Evolutionary conservation across 2,888 invertebrate species (phyloP).

Genomic region (Lamellibrachia satsuma): DNA sequence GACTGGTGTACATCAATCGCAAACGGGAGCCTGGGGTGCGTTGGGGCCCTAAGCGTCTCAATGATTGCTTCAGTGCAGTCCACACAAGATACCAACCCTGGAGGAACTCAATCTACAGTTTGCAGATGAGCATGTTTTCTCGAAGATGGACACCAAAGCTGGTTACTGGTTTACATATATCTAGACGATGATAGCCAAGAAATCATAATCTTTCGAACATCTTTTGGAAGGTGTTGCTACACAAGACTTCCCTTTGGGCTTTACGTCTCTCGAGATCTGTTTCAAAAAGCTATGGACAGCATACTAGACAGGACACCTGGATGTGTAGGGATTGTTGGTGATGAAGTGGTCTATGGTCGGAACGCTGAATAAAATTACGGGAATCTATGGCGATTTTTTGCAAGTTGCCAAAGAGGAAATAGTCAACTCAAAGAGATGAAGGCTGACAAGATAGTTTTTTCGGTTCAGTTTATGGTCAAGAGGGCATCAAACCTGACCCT

Average conservation of each 20-base stretch:
- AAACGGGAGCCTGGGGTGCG: not conserved
- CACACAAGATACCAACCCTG: not conserved
- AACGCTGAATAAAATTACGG: too few relatives aligned
- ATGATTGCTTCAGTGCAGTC: not conserved
- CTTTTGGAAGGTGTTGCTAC: not conserved
- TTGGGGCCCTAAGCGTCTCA: not conserved
- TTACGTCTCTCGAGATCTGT: not conserved
- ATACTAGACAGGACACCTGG: too few relatives aligned
- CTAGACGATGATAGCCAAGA: conserved; percentile 3
- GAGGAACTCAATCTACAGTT: not conserved
- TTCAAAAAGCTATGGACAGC: too few relatives aligned
- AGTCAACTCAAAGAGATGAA: not conserved
- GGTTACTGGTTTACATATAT: not conserved
- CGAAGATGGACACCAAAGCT: not conserved
- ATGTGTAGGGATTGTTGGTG: too few relatives aligned
- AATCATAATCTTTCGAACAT: not conserved
- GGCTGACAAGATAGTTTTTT: not conserved
- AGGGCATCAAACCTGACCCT: conserved; percentile 27
- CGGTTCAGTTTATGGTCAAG: conserved; percentile 21
- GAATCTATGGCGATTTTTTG: too few relatives aligned
- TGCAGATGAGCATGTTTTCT: not conserved
- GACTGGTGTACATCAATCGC: conserved; percentile 7
- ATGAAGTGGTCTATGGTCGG: too few relatives aligned
- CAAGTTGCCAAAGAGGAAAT: too few relatives aligned
- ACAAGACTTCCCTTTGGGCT: not conserved